These are phyloP conservation scores for Cantharis flavilabris DNA, from an alignment of 2,888 invertebrate genomes.

Conservation along the genomic window DNA sequence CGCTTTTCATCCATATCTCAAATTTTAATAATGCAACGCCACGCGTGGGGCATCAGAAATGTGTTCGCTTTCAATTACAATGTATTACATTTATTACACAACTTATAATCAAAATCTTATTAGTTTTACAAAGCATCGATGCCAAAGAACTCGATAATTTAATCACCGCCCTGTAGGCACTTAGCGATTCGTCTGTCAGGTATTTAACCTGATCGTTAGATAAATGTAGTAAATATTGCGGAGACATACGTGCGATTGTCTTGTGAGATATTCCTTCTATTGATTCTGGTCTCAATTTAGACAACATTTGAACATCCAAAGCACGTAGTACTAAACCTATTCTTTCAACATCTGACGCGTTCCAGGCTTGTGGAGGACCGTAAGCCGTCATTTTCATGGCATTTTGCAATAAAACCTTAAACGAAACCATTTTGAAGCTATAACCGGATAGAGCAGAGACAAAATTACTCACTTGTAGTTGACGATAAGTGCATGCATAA, in stretches of 20 bases:
- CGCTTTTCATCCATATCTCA: not conserved
- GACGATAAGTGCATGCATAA: not conserved
- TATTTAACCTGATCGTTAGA: slow-evolving; percentile 3
- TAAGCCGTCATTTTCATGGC: not conserved
- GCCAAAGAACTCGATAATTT: not conserved
- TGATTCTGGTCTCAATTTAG: slow-evolving; percentile 6
- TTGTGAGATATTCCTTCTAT: slow-evolving; percentile 1
- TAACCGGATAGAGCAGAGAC: not conserved
- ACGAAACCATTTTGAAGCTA: not conserved
- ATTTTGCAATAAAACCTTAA: slow-evolving; percentile 3
- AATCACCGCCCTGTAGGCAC: not conserved
- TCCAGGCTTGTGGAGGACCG: slow-evolving; percentile 19
- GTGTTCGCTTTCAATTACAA: not conserved
- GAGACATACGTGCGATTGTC: not conserved
- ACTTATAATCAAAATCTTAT: not conserved
- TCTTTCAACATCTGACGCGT: not conserved
- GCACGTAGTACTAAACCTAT: slow-evolving; percentile 3
- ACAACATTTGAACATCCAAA: not conserved
- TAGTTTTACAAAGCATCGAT: not conserved
- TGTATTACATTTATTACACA: not conserved
- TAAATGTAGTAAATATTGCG: not conserved
- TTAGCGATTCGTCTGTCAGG: not conserved
- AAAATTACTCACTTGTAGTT: not conserved
- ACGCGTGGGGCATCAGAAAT: not conserved
- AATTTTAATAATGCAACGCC: not conserved